Conservation (phyloP, 2,797 vertebrate genomes). For the Falco peregrinus region DNA sequence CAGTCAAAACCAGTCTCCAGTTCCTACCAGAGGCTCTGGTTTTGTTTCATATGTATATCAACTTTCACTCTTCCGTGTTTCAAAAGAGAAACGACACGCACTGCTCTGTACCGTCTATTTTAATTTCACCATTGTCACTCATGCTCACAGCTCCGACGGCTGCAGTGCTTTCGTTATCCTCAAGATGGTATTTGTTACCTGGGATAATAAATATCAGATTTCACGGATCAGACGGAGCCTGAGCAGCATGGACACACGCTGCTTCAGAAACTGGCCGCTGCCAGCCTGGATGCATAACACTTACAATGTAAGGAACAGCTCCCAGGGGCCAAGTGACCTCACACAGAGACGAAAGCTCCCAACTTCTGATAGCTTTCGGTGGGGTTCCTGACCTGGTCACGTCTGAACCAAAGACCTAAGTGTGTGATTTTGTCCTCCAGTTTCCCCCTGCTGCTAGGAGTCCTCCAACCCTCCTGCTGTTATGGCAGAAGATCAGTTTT, state of each 20-base stretch:
- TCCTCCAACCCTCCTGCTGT: not conserved
- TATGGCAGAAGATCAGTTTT: not conserved
- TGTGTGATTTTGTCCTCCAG: not conserved
- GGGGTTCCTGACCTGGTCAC: not conserved
- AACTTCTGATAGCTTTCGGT: not conserved
- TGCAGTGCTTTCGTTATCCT: slow-evolving; percentile 51
- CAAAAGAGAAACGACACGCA: not conserved
- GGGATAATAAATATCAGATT: slow-evolving; percentile 47
- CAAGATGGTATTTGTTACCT: slow-evolving; percentile 56
- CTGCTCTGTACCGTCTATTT: not conserved
- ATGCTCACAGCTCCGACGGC: not conserved
- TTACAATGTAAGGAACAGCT: not conserved
- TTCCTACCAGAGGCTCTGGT: not conserved
- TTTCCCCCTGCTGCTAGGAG: not conserved
- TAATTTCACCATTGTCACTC: not conserved
- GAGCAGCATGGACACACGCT: not conserved
- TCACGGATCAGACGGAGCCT: not conserved
- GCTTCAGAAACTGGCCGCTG: not conserved
- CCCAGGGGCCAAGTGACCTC: not conserved
- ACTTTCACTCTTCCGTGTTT: not conserved
- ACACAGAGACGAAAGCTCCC: not conserved
- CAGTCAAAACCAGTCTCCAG: slow-evolving; percentile 25
- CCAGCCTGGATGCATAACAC: not conserved
- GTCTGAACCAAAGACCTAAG: not conserved
- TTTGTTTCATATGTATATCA: not conserved